A percentile compares a stretch with the other conserved stretches of the same genome.
Evolutionary conservation across 2,888 invertebrate genomes (phyloP).

Genomic region (Thecocarcelia acutangulata): DNA sequence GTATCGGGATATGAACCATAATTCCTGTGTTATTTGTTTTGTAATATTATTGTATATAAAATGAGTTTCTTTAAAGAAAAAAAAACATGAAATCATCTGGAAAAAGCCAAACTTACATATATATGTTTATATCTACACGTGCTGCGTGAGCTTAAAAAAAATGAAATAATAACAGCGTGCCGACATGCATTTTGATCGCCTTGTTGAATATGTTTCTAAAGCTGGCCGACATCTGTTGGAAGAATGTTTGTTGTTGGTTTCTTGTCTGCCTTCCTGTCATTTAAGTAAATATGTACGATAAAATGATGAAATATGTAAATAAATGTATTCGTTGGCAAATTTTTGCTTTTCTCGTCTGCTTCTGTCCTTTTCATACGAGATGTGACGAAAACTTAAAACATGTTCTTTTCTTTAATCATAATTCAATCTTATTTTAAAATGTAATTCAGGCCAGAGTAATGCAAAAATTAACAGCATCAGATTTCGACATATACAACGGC

Average conservation of each 20-base stretch:
- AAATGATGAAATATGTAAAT: constrained; percentile 6
- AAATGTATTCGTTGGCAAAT: neutral
- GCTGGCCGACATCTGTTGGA: constrained; percentile 43
- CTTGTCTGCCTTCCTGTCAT: constrained; percentile 5
- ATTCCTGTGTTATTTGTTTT: constrained; percentile 50
- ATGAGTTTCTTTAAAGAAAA: constrained; percentile 12
- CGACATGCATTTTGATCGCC: constrained; percentile 40
- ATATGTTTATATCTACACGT: constrained; percentile 34
- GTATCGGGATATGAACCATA: constrained; percentile 35
- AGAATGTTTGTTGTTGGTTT: constrained; percentile 17
- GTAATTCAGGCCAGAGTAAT: too few relatives aligned
- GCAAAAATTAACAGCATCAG: too few relatives aligned
- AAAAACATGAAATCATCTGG: constrained; percentile 32
- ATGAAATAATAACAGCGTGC: constrained; percentile 37
- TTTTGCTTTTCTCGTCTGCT: too few relatives aligned
- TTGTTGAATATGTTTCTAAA: constrained; percentile 15
- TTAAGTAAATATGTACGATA: constrained; percentile 32
- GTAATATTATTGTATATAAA: constrained; percentile 38
- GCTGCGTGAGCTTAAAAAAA: constrained; percentile 39
- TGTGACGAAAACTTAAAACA: too few relatives aligned
- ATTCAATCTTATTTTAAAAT: too few relatives aligned
- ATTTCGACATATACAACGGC: too few relatives aligned
- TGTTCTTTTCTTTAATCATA: too few relatives aligned
- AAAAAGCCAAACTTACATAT: constrained; percentile 44
- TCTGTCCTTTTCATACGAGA: too few relatives aligned